Evolutionary conservation across 2,888 invertebrate species (phyloP).

Genomic region (Dasysyrphus tricinctus): DNA sequence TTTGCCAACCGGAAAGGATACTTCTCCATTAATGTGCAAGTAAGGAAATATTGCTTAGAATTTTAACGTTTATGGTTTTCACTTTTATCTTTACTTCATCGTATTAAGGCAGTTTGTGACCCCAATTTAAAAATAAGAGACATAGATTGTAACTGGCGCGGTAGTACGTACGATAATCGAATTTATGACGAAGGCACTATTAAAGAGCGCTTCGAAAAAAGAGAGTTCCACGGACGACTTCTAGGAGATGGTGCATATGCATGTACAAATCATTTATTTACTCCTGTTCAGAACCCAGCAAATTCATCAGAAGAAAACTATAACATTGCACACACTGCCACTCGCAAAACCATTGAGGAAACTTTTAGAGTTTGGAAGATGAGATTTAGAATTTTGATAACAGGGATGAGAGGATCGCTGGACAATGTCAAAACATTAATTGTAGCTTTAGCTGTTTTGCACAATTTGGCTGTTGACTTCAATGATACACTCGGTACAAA

Average conservation of each 20-base stretch:
- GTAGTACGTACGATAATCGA: background rate
- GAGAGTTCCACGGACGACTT: conserved; percentile 7
- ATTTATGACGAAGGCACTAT: background rate
- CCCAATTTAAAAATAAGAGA: background rate
- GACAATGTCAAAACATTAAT: conserved; percentile 24
- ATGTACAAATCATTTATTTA: background rate
- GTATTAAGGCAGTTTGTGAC: background rate
- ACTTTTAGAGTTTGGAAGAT: conserved; percentile 7
- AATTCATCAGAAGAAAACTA: background rate
- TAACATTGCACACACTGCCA: conserved; percentile 2
- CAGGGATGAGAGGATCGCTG: conserved; percentile 6
- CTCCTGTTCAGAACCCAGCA: conserved; percentile 10
- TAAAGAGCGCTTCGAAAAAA: background rate
- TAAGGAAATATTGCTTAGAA: background rate
- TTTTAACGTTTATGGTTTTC: background rate
- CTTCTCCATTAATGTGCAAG: background rate
- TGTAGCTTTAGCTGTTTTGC: background rate
- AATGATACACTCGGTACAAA: conserved; percentile 4
- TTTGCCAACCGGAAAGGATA: conserved; percentile 9
- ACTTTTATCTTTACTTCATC: background rate
- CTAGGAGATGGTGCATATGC: conserved; percentile 18
- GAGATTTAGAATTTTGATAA: conserved; percentile 23
- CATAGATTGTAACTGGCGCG: background rate
- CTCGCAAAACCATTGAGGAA: background rate
- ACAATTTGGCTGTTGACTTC: conserved; percentile 10